phyloP scores from a whole-genome alignment of 2,888 invertebrate species.

The Scaeva pyrastri region DNA sequence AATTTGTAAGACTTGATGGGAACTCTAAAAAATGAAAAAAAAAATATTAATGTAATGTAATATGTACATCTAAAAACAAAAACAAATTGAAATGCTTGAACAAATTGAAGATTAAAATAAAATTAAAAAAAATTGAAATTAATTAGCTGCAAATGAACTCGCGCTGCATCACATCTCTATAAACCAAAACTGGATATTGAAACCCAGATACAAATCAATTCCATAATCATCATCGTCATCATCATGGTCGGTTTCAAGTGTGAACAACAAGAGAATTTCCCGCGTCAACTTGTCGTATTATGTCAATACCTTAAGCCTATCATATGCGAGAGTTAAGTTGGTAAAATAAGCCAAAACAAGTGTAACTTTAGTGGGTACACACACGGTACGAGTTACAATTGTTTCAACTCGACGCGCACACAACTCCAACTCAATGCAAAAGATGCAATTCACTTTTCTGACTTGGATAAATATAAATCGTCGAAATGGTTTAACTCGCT shows the following conservation, averaged over 20 bases:
- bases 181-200: not conserved
- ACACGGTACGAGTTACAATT: no score
- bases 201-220: conserved; percentile 36
- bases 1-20: no score
- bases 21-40: no score
- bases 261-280: conserved; percentile 24
- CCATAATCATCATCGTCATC: not conserved
- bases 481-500: not conserved
- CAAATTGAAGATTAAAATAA: no score
- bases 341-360: conserved; percentile 23
- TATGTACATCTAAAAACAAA: no score
- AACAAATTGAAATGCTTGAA: no score
- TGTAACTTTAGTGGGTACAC: conserved; percentile 20
- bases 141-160: conserved; percentile 5
- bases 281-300: conserved; percentile 47
- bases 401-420: conserved; percentile 5
- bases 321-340: not conserved
- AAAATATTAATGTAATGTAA: no score
- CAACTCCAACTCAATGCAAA: conserved; percentile 39
- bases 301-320: conserved; percentile 35
- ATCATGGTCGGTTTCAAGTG: not conserved
- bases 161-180: not conserved
- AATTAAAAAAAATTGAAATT: not conserved
- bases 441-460: not conserved
- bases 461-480: not conserved